Percentiles rank a stretch among this genome's conserved stretches.
Conservation (phyloP, 2,113 vertebrate genomes). For the Oxyura jamaicensis region DNA sequence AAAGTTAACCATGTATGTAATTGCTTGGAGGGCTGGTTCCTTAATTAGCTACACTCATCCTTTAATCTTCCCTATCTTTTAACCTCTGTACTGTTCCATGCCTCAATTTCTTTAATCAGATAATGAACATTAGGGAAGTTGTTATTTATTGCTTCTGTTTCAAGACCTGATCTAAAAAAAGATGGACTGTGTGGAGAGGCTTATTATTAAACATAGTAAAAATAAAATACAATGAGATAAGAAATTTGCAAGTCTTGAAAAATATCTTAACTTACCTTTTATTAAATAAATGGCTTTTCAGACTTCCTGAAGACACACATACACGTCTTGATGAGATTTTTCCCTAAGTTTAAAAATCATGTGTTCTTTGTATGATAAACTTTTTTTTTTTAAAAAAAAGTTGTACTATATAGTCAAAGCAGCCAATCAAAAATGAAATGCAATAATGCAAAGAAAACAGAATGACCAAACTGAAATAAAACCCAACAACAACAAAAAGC, state of each 20-base stretch:
- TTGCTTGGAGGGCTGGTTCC: constrained; percentile 52
- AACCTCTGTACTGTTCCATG: constrained; percentile 49
- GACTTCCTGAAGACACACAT: not conserved
- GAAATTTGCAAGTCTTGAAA: not conserved
- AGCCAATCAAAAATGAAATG: not conserved
- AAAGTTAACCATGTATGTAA: constrained; percentile 58
- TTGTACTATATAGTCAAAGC: not conserved
- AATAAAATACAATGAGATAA: not conserved
- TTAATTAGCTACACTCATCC: constrained; percentile 61
- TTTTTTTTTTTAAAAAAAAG: not conserved
- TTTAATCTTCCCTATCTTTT: constrained; percentile 54
- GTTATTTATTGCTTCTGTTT: constrained; percentile 31
- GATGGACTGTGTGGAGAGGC: not conserved
- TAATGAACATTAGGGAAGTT: constrained; percentile 22
- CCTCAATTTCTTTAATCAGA: constrained; percentile 58
- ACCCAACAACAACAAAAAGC: fast-evolving
- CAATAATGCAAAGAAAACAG: not conserved
- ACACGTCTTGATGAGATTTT: not conserved
- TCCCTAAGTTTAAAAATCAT: not conserved
- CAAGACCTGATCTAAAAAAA: not conserved
- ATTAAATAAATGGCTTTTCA: not conserved
- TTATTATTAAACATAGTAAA: not conserved
- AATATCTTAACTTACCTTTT: not conserved
- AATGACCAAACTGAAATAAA: not conserved
- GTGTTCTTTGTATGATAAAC: not conserved